A percentile compares a stretch with the other conserved stretches of the same genome.
Evolutionary conservation across 2,797 vertebrate genomes (phyloP).

Genomic region (Gadopsis bispinosus): DNA sequence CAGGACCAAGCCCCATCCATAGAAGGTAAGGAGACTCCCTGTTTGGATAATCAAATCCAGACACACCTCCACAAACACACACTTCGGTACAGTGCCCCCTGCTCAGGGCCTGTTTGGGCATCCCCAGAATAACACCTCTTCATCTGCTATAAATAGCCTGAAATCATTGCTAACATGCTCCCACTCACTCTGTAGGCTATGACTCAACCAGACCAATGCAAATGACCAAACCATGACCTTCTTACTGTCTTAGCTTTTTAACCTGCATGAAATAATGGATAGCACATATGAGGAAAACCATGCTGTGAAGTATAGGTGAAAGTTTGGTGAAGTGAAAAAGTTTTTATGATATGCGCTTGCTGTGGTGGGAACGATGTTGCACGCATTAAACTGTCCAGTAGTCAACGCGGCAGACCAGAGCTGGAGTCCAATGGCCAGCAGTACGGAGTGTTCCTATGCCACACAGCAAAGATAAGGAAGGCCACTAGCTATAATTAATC

Average conservation of each 20-base stretch:
- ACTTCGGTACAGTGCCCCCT: conserved; percentile 33
- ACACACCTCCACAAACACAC: conserved; percentile 28
- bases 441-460: conserved; percentile 19
- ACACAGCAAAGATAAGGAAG: conserved; percentile 60
- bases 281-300: background rate
- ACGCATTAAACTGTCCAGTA: background rate
- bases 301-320: background rate
- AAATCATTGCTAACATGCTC: conserved; percentile 63
- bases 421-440: conserved; percentile 8
- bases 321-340: background rate
- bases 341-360: background rate
- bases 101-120: conserved; percentile 58
- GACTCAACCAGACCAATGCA: conserved; percentile 24
- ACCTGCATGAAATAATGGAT: background rate
- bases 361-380: conserved; percentile 1
- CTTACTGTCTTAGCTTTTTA: background rate
- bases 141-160: conserved; percentile 79
- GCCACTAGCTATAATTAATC: conserved; percentile 74
- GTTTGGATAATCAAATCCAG: conserved; percentile 45
- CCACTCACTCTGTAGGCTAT: conserved; percentile 42
- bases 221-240: conserved; percentile 25
- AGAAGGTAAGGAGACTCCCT: conserved; percentile 91
- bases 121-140: conserved; percentile 75
- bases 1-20: conserved; percentile 98
- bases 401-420: conserved; percentile 14